Conservation (phyloP, 2,113 vertebrate genomes). For the Psophia crepitans region DNA sequence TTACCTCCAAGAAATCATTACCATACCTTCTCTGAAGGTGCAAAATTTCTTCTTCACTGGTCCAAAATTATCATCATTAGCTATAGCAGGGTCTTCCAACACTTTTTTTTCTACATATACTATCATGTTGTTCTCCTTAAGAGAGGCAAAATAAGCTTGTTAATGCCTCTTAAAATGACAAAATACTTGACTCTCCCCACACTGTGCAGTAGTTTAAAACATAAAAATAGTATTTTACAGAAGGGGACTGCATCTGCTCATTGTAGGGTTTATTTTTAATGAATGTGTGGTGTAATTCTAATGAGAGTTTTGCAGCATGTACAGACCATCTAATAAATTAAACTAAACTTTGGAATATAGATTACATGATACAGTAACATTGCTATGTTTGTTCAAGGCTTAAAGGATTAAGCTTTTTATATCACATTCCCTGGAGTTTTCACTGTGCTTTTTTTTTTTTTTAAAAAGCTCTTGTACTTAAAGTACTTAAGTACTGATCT, state of each 20-base stretch:
- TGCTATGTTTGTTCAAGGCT: background rate
- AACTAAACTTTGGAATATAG: background rate
- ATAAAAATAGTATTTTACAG: background rate
- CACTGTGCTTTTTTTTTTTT: background rate
- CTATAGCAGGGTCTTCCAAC: conserved; percentile 90
- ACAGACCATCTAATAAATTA: background rate
- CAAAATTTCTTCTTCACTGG: conserved; percentile 91
- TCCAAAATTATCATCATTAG: conserved; percentile 86
- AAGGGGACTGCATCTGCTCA: background rate
- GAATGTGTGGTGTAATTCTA: background rate
- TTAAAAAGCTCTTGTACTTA: background rate
- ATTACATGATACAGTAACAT: background rate
- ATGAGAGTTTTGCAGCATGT: background rate
- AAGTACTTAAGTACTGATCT: background rate
- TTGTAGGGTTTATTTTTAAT: background rate
- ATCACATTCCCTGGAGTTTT: background rate
- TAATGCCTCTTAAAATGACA: background rate
- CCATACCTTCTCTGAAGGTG: conserved; percentile 92
- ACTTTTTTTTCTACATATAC: conserved; percentile 97
- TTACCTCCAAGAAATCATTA: background rate
- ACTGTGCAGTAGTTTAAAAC: background rate
- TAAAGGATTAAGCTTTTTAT: background rate
- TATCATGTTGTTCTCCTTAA: conserved; percentile 90
- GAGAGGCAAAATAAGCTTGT: background rate
- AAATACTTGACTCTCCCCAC: background rate